Base-by-base conservation (phyloP, 2,797 vertebrate genomes). In the Catamblyrhynchus diadema region DNA sequence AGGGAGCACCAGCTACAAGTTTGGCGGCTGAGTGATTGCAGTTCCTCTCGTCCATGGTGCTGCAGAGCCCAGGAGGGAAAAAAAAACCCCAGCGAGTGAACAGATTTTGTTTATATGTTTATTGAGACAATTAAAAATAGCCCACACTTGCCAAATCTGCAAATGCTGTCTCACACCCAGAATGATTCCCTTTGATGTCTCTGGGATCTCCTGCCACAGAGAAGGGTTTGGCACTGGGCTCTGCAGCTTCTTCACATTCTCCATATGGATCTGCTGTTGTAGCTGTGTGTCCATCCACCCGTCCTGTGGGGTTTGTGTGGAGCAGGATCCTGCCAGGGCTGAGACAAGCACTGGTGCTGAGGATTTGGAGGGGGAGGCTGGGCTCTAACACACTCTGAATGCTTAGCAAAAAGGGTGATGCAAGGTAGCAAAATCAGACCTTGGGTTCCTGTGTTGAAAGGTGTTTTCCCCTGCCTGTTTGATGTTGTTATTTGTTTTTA, bases 51-150 rank as follows among this genome's bases (percentile, higher is more conserved):
- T 82, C 74, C 48, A 0, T 27, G 19, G 72, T 87, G 86, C 90
- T 1, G 5, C 51, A 51, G 69, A 94, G 87, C 92, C 69, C 62
- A 65, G 81, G 87, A 93, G 79, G 39, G n/a, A 69, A 86, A 93
- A 86, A 93, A 93, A 44, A 70, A 59, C 10, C 50, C 62, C 57
- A 84, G 71, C 0, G 8, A 86, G 73, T 0, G 45, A 96, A 94
- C 94, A 94, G 94, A 95, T 96, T 95, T 97, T 94, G 92, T 97
- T 94, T 89, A 90, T 95, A 37, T 95, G 69, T 94, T 95, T 95
- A 95, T 83, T 67, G 88, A 96, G 75, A 91, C 91, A 93, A 93
- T 93, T 93, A 89, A 94, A 72, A 72, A 78, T 17, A 25, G 35
- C 32, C 22, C 16, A 21, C 81, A 80, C 60, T 53, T 9, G 70